These are phyloP conservation scores for Stichodactyla mertensii DNA, from an alignment of 64 coral and sea anemone genomes.

Conservation along the genomic window DNA sequence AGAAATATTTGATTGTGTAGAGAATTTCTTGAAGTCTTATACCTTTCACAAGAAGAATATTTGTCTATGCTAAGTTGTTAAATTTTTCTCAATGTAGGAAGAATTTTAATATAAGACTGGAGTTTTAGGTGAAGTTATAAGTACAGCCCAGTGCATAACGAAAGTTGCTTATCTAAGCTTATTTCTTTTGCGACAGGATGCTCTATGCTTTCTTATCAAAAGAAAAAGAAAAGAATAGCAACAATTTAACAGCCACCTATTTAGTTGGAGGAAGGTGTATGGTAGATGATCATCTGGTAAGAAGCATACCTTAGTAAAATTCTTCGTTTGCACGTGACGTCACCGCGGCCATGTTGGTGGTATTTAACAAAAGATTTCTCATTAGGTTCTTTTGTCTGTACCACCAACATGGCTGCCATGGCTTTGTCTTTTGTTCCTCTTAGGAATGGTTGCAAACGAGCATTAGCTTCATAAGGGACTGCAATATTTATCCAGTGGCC, in stretches of 20 bases:
- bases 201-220: constrained; percentile 67
- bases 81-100: background rate
- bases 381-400: too few species aligned
- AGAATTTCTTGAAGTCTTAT: too few species aligned
- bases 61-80: background rate
- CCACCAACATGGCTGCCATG: too few species aligned
- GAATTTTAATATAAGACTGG: constrained; percentile 13
- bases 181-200: constrained; percentile 52
- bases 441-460: too few species aligned
- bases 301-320: background rate
- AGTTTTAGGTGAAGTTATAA: background rate
- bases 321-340: too few species aligned
- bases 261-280: constrained; percentile 60
- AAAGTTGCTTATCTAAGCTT: background rate
- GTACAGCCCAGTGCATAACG: background rate
- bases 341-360: too few species aligned
- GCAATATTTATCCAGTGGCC: background rate
- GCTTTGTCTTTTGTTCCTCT: too few species aligned
- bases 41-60: background rate
- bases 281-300: constrained; percentile 12
- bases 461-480: too few species aligned
- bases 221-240: constrained; percentile 38
- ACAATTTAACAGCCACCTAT: constrained; percentile 52
- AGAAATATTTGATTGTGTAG: background rate
- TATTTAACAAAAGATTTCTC: too few species aligned